Percentiles rank a stretch among this genome's conserved stretches.
Evolutionary conservation across 2,888 invertebrate species (phyloP).

Genomic region (Ophion costatus): DNA sequence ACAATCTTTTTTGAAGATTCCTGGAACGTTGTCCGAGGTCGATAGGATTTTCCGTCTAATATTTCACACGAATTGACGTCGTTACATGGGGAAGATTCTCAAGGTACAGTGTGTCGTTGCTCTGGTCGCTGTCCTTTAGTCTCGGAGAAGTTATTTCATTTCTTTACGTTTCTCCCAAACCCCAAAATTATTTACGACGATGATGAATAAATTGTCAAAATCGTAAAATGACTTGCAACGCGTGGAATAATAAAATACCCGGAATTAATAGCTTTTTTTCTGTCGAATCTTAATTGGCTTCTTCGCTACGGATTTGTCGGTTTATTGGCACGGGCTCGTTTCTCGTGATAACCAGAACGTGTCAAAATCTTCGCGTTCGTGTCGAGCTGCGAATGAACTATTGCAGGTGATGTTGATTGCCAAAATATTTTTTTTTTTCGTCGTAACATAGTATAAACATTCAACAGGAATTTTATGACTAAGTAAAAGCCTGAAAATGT

Average conservation of each 20-base stretch:
- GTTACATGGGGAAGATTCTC: slow-evolving; percentile 1
- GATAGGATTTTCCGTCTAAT: slow-evolving; percentile 12
- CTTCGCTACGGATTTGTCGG: neutral
- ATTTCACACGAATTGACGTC: neutral
- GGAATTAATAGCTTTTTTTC: neutral
- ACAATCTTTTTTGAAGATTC: slow-evolving; percentile 8
- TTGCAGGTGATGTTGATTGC: neutral
- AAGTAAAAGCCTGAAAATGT: no score
- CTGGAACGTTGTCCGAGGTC: slow-evolving; percentile 22
- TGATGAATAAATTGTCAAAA: neutral
- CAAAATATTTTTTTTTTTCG: no score
- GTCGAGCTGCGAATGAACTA: slow-evolving; percentile 1
- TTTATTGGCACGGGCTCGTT: neutral
- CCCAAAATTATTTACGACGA: neutral
- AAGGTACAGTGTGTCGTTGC: slow-evolving; percentile 4
- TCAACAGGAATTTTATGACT: no score
- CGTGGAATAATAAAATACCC: neutral
- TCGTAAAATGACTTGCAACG: neutral
- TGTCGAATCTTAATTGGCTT: neutral
- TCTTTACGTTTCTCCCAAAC: neutral
- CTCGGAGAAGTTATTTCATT: slow-evolving; percentile 1
- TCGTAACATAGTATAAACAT: no score
- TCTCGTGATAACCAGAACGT: slow-evolving; percentile 33
- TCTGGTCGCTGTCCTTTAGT: neutral
- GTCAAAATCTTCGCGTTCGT: slow-evolving; percentile 24